Percentiles rank a stretch among this genome's conserved stretches.
Evolutionary conservation across 2,888 invertebrate species (phyloP).

Genomic region (Drosophila kambysellisi): DNA sequence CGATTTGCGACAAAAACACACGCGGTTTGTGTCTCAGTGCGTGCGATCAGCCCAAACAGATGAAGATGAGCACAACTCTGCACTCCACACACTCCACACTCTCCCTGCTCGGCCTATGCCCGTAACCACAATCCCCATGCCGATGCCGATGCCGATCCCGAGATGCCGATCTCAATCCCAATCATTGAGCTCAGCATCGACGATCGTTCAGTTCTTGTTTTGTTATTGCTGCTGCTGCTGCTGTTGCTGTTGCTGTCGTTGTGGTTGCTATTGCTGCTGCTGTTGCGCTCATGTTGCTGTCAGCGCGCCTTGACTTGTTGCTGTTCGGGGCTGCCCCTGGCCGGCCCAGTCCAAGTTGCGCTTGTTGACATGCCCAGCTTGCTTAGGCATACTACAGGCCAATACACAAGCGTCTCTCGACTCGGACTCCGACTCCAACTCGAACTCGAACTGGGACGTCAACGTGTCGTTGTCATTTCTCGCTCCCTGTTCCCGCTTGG

Average conservation of each 20-base stretch:
- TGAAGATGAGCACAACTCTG: constrained; percentile 69
- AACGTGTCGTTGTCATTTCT: constrained; percentile 61
- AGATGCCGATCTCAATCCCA: constrained; percentile 69
- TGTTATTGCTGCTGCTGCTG: constrained; percentile 31
- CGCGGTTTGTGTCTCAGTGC: constrained; percentile 65
- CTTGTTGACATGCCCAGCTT: constrained; percentile 83
- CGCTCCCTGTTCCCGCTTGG: not conserved
- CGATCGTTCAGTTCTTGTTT: constrained; percentile 60
- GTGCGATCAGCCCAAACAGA: constrained; percentile 56
- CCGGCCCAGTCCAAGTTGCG: constrained; percentile 31
- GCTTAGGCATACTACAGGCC: constrained; percentile 69
- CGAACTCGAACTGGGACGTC: constrained; percentile 66
- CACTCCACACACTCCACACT: not conserved
- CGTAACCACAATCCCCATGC: constrained; percentile 41
- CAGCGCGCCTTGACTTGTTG: constrained; percentile 75
- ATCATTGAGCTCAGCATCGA: constrained; percentile 61
- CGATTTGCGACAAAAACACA: constrained; percentile 79
- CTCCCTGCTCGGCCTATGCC: not conserved
- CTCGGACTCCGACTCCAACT: constrained; percentile 37
- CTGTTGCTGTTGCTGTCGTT: constrained; percentile 25
- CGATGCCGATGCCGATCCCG: constrained; percentile 45
- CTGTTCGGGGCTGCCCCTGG: constrained; percentile 30
- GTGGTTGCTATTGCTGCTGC: constrained; percentile 48
- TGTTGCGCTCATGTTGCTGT: constrained; percentile 80
- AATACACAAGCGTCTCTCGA: constrained; percentile 35